phyloP scores from a whole-genome alignment of 1,140 invertebrate species.

The Trachymyrmex cornetzi region DNA sequence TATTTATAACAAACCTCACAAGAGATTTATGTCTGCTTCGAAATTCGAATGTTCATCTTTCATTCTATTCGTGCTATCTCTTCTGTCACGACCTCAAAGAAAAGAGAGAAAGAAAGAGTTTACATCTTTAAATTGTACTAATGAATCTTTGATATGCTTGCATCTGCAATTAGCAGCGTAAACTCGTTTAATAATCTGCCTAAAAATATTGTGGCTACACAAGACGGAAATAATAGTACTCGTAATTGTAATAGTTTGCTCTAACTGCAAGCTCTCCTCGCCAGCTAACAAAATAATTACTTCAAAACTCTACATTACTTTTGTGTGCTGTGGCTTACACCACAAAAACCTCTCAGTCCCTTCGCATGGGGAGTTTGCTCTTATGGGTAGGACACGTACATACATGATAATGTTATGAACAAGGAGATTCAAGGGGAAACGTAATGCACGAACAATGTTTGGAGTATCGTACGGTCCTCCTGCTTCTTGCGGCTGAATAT shows the following conservation, averaged over 20 bases:
- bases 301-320: constrained; percentile 68
- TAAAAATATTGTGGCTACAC: constrained; percentile 26
- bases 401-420: constrained; percentile 67
- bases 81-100: not conserved
- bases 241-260: constrained; percentile 24
- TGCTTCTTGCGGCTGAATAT: constrained; percentile 40
- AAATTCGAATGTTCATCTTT: not conserved
- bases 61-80: not conserved
- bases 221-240: constrained; percentile 19
- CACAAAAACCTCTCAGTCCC: constrained; percentile 48
- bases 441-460: constrained; percentile 79
- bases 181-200: not conserved
- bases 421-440: constrained; percentile 46
- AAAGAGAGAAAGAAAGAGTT: not conserved
- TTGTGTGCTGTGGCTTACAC: constrained; percentile 16
- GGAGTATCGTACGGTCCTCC: constrained; percentile 35
- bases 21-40: constrained; percentile 10
- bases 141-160: not conserved
- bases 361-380: constrained; percentile 34
- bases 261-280: constrained; percentile 5
- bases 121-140: not conserved
- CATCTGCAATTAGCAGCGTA: not conserved
- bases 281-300: constrained; percentile 79
- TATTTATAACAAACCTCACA: constrained; percentile 5
- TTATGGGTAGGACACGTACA: constrained; percentile 57